These are phyloP conservation scores for Dinothrombium tinctorium DNA, from an alignment of 1,140 invertebrate species.

Conservation along the genomic window DNA sequence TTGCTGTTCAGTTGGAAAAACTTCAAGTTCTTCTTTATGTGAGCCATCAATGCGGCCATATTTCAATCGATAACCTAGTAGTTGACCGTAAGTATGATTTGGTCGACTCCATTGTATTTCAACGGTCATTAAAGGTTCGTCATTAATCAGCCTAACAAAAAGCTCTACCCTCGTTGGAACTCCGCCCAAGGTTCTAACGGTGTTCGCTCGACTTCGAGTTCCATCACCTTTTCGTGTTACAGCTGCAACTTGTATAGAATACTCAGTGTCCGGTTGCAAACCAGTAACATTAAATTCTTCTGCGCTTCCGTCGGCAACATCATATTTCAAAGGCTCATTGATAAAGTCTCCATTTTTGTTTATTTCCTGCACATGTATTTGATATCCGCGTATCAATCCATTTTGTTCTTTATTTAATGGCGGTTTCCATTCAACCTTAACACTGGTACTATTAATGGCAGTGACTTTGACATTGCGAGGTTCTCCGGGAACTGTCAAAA, in stretches of 20 bases:
- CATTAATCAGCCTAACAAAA: slow-evolving; percentile 48
- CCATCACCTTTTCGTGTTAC: slow-evolving; percentile 85
- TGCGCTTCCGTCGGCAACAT: slow-evolving; percentile 48
- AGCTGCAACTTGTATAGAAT: slow-evolving; percentile 58
- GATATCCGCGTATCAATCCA: slow-evolving; percentile 87
- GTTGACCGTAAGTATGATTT: slow-evolving; percentile 55
- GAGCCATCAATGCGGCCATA: slow-evolving; percentile 63
- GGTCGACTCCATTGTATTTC: slow-evolving; percentile 75
- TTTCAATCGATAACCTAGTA: slow-evolving; percentile 56
- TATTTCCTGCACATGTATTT: slow-evolving; percentile 79
- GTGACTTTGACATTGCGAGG: slow-evolving; percentile 66
- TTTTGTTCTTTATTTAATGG: slow-evolving; percentile 70
- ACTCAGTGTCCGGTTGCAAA: slow-evolving; percentile 73
- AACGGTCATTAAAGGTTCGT: slow-evolving; percentile 56
- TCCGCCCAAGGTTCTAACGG: slow-evolving; percentile 69
- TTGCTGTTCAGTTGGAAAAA: slow-evolving; percentile 33
- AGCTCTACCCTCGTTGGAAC: slow-evolving; percentile 66
- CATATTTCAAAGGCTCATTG: slow-evolving; percentile 26
- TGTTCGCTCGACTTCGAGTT: slow-evolving; percentile 49
- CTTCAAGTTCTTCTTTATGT: slow-evolving; percentile 26
- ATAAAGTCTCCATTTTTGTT: slow-evolving; percentile 39
- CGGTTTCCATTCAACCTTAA: slow-evolving; percentile 72
- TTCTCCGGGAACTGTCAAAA: slow-evolving; percentile 65
- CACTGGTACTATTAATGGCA: slow-evolving; percentile 71
- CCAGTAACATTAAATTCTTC: slow-evolving; percentile 58